phyloP scores from a whole-genome alignment of 2,888 invertebrate genomes.

The Pyrrhosoma nymphula region DNA sequence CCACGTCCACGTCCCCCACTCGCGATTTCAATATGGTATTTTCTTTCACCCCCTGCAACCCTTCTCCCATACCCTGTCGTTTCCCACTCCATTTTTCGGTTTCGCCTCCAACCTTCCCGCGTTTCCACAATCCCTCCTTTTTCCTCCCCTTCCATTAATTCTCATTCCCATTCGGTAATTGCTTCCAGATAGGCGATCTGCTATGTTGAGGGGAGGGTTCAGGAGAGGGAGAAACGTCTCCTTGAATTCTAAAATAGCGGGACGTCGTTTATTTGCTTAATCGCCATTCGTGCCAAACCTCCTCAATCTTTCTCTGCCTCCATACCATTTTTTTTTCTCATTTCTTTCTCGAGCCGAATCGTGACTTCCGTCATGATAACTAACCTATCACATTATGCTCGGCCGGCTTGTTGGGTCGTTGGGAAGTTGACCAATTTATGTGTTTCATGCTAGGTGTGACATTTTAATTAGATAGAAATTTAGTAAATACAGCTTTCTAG shows the following conservation, averaged over 20 bases:
- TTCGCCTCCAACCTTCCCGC: neutral
- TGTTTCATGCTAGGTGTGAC: no score
- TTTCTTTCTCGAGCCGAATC: neutral
- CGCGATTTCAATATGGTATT: neutral
- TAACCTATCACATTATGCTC: no score
- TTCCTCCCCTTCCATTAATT: slow-evolving; percentile 8
- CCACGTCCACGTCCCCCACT: neutral
- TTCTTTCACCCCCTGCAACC: neutral
- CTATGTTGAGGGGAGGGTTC: neutral
- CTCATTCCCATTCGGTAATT: slow-evolving; percentile 50
- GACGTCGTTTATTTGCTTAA: slow-evolving; percentile 16
- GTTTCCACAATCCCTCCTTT: neutral
- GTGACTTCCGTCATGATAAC: no score
- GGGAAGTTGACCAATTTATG: no score
- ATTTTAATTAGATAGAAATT: no score
- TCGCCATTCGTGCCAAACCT: neutral
- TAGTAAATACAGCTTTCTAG: no score
- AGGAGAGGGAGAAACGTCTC: neutral
- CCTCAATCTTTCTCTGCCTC: neutral
- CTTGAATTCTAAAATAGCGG: slow-evolving; percentile 39
- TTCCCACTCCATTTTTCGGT: neutral
- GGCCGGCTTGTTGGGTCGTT: no score
- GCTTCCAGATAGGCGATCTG: slow-evolving; percentile 35
- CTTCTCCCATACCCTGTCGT: neutral
- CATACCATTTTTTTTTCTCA: neutral